Conservation (phyloP, 2,113 vertebrate species). For the Hippopotamus amphibius region DNA sequence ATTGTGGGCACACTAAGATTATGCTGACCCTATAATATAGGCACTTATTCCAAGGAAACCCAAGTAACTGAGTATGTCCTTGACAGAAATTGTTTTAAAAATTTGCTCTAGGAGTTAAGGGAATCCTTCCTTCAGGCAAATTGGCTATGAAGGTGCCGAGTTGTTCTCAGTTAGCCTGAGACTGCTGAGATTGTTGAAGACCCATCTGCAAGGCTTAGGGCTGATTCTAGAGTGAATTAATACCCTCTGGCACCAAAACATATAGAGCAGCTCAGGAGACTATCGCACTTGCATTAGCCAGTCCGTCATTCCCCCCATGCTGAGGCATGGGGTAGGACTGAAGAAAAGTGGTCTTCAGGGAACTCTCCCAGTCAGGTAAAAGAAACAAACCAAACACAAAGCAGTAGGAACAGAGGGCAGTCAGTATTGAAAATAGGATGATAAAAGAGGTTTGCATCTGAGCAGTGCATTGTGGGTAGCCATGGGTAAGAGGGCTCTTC, state of each 20-base stretch:
- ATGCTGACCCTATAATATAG: not conserved
- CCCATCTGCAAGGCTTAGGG: not conserved
- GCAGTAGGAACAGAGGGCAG: not conserved
- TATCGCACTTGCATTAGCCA: not conserved
- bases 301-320: not conserved
- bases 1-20: not conserved
- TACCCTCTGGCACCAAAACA: not conserved
- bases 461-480: not conserved
- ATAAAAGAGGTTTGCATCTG: not conserved
- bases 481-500: not conserved
- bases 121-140: not conserved
- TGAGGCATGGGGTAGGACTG: not conserved
- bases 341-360: not conserved
- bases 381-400: not conserved
- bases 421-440: not conserved
- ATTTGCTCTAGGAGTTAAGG: not conserved
- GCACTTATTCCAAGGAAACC: not conserved
- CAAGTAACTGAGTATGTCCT: not conserved
- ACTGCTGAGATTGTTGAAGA: not conserved
- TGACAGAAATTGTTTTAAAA: conserved; percentile 47
- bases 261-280: not conserved
- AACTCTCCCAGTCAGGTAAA: not conserved
- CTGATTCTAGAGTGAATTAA: not conserved
- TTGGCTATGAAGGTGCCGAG: not conserved
- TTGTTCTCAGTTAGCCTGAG: not conserved